Evolutionary conservation across 2,113 vertebrate species (phyloP), one percentile per base, ranked within the genome.

Genomic region (Solea solea): DNA sequence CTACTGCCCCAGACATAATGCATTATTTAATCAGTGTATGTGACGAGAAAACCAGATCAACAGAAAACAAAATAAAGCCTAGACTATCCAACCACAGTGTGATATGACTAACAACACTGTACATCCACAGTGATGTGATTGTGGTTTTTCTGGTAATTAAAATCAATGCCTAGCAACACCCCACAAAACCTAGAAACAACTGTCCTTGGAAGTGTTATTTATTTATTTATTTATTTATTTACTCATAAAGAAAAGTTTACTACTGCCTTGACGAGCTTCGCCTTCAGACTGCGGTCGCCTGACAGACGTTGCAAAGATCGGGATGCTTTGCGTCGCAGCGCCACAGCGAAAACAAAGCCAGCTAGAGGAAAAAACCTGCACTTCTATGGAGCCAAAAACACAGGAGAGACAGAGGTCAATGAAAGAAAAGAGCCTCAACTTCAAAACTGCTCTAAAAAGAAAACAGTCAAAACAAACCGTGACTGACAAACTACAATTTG

Each of bases 31-130:
- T 90, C 86, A 82, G 85, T 88, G 83, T 89, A 80, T 83, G 84
- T 84, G 86, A 91, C 74, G 53, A 89, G 85, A 88, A 84, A 91
- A 85, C 86, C 84, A 84, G 77, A 89, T 90, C 74, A 87, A 85
- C 83, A 88, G 84, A 90, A 83, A 79, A 85, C 53, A 76, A 85
- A 80, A 73, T 40, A 70, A 82, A 76, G 80, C 71, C 81, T 76
- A 77, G 80, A 76, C 83, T 91, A 90, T 76, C 80, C 77, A 88
- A 90, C 83, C 83, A 70, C 84, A 16, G 63, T 77, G 88, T 84
- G 84, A 87, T 83, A 74, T 87, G 82, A 86, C 79, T 88, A 82
- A 87, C 84, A 85, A 86, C 84, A 84, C 77, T 78, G 68, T 76
- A 77, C 78, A 82, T 72, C 68, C 70, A 83, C 56, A 77, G 88